phyloP scores from a whole-genome alignment of 37 sponge, comb jelly and placozoan genomes.

The Chondrilla cf. caribensis region DNA sequence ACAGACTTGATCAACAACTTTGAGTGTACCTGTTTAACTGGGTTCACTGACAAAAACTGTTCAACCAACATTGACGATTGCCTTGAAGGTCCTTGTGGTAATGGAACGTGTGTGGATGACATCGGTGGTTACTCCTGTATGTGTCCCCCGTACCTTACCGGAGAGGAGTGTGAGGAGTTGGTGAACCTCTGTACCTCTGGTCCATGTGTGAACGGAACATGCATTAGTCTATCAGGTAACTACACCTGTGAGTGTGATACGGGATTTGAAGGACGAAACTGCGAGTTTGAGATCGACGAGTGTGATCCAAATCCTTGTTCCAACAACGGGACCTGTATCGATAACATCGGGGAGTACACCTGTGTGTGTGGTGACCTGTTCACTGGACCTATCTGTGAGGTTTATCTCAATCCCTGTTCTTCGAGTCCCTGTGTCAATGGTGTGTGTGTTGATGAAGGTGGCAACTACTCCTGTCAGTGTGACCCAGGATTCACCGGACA shows the following conservation, averaged over 20 bases:
- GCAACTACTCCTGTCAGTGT: conserved; percentile 2
- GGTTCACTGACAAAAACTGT: conserved; percentile 15
- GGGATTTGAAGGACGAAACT: conserved; percentile 27
- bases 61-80: conserved; percentile 15
- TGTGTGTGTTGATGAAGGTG: neutral
- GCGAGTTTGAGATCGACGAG: conserved; percentile 3
- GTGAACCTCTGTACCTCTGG: conserved; percentile 11
- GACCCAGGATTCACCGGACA: neutral
- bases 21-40: conserved; percentile 9
- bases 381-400: conserved; percentile 28
- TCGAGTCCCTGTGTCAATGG: conserved; percentile 28
- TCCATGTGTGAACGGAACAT: conserved; percentile 39
- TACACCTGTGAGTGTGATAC: conserved; percentile 15
- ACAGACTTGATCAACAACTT: conserved; percentile 3
- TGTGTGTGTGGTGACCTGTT: conserved; percentile 11
- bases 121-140: neutral
- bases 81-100: neutral
- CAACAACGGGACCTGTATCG: conserved; percentile 23
- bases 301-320: conserved; percentile 21
- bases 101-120: conserved; percentile 19
- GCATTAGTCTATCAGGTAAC: neutral
- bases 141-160: conserved; percentile 24
- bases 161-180: conserved; percentile 14
- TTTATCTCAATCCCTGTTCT: conserved; percentile 9
- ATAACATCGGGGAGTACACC: neutral